Percentiles rank a stretch among this genome's conserved stretches.
Evolutionary conservation across 2,797 vertebrate species (phyloP).

Genomic region (Gobionotothen gibberifrons): DNA sequence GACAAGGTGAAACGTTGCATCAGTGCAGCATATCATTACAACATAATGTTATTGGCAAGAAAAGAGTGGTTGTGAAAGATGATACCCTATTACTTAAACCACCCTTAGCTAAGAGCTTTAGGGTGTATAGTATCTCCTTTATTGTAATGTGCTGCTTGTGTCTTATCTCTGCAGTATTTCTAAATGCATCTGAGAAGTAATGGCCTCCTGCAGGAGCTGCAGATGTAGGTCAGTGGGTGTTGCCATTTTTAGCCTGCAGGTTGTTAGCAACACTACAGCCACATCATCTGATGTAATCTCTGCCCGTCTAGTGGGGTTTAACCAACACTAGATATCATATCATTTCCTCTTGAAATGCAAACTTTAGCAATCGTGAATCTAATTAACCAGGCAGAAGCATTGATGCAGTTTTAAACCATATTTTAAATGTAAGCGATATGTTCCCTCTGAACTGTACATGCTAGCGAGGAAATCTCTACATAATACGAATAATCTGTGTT

Average conservation of each 20-base stretch:
- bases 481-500: too few species aligned
- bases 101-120: background rate
- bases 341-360: background rate
- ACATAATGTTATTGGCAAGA: background rate
- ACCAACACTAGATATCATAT: background rate
- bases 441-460: background rate
- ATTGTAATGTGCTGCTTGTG: background rate
- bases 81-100: background rate
- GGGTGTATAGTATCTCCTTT: background rate
- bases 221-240: slow-evolving; percentile 76
- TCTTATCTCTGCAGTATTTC: background rate
- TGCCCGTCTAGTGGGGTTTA: background rate
- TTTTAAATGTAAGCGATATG: background rate
- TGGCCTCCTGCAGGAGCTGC: slow-evolving; percentile 29
- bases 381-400: background rate
- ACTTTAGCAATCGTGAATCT: background rate
- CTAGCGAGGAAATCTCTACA: background rate
- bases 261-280: slow-evolving; percentile 7
- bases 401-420: background rate
- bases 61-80: too few species aligned
- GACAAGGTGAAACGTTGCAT: background rate
- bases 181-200: background rate
- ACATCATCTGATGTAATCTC: background rate
- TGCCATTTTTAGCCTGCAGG: slow-evolving; percentile 53
- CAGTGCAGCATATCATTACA: background rate